Evolutionary conservation across 2,888 invertebrate genomes (phyloP), one percentile per base, ranked within the genome.

Genomic region (Baccha elongata): DNA sequence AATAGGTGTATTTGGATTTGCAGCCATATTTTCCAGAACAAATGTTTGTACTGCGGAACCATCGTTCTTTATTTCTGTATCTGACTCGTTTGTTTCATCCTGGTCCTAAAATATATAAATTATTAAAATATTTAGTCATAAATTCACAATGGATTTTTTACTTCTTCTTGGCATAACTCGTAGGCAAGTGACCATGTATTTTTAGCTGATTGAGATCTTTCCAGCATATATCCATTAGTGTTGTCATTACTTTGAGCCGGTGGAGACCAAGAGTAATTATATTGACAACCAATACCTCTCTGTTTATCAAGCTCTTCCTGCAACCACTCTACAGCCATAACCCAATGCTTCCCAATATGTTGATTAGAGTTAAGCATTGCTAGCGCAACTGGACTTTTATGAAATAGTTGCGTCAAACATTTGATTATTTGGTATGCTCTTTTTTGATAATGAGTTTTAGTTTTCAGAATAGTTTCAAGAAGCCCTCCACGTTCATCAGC

Each of bases 351-450:
- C 86, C 96, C 94, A 86, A 98, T 92, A 87, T 96, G 96, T 2
- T 93, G 92, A 89, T 95, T 95, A 79, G 93, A 93, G 88, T 95
- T 94, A 86, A 98, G 92, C 91, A 98, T 94, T 88, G 94, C 93
- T 87, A 95, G 93, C 21, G 97, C 97, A 79, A 94, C 93, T 69
- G 94, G 94, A 90, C 97, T 97, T 91, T 96, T 95, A 87, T 94
- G 94, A 92, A 98, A 97, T 85, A 98, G 93, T 86, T 95, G 94
- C 84, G 98, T 98, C 92, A 99, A 93, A 89, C 97, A 96, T 92
- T 99, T 99, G 84, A 99, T 97, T 91, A 98, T 98, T 91, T 98
- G 97, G 92, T 99, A 99, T 84, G 98, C 97, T 85, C 98, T 93
- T 91, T 98, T 98, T 91, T 98, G 98, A 91, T 98, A 98, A 91